A percentile compares a stretch with the other conserved stretches of the same genome.
These are phyloP conservation scores for Lasioglossum morio DNA, from an alignment of 2,888 invertebrate species.

Conservation along the genomic window DNA sequence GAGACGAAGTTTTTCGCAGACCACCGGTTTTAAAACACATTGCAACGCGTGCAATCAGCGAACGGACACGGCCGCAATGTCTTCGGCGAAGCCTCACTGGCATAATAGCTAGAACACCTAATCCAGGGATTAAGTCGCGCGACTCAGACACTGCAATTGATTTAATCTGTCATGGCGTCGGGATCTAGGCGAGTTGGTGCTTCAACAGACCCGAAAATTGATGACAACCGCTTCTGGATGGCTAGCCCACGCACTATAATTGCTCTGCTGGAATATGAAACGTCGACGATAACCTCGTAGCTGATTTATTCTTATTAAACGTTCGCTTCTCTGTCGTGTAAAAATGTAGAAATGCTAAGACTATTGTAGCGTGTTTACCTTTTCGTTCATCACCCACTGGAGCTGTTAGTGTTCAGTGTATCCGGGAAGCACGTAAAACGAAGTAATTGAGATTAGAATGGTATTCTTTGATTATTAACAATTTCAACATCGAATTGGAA, in stretches of 20 bases:
- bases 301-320: background rate
- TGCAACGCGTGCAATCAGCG: constrained; percentile 9
- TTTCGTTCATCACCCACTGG: constrained; percentile 1
- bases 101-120: constrained; percentile 18
- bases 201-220: constrained; percentile 16
- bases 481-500: background rate
- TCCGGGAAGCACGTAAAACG: background rate
- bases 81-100: background rate
- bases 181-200: background rate
- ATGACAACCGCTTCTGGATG: background rate
- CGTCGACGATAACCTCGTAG: background rate
- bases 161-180: constrained; percentile 6
- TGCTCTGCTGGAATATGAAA: background rate
- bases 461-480: background rate
- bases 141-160: constrained; percentile 28
- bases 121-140: constrained; percentile 32
- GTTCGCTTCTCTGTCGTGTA: background rate
- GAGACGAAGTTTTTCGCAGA: background rate
- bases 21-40: background rate
- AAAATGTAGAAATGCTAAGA: background rate
- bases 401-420: background rate
- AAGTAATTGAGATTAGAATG: background rate
- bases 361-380: background rate
- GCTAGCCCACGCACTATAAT: background rate
- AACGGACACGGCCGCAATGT: background rate